Evolutionary conservation across 2,797 vertebrate species (phyloP).

Genomic region (Coreius guichenoti): DNA sequence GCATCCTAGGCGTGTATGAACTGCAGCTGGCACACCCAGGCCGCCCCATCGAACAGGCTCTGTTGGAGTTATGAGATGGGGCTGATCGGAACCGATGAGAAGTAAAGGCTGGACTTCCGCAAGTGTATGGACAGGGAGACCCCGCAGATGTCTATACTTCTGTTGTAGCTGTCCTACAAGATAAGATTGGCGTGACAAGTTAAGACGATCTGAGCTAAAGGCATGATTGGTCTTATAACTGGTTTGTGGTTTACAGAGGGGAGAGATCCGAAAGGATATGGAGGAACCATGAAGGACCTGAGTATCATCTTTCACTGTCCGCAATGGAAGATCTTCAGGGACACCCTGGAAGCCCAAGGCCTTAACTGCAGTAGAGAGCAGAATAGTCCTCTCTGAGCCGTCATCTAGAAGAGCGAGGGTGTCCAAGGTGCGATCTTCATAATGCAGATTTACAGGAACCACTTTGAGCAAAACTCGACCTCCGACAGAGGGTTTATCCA

Average conservation of each 20-base stretch:
- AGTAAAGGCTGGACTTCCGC: background rate
- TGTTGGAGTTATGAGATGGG: too few species aligned
- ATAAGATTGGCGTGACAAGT: background rate
- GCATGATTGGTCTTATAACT: background rate
- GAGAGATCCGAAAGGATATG: background rate
- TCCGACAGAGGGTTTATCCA: background rate
- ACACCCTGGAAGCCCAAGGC: background rate
- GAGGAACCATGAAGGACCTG: background rate
- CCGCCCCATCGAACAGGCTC: too few species aligned
- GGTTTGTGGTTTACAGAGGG: background rate
- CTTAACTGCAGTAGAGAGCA: background rate
- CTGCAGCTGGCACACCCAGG: background rate
- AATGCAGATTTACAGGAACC: background rate
- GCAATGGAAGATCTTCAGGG: background rate
- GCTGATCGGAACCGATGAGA: conserved; percentile 27
- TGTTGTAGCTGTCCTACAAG: too few species aligned
- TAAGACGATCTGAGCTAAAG: too few species aligned
- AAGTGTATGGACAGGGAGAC: too few species aligned
- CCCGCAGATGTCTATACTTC: too few species aligned
- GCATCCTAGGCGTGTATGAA: background rate
- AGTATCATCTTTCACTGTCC: background rate
- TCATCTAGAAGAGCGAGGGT: background rate
- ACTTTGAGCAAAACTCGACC: background rate
- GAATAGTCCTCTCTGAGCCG: background rate
- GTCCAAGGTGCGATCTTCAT: background rate